Conservation (phyloP, 1,140 invertebrate species). For the Contarinia nasturtii region DNA sequence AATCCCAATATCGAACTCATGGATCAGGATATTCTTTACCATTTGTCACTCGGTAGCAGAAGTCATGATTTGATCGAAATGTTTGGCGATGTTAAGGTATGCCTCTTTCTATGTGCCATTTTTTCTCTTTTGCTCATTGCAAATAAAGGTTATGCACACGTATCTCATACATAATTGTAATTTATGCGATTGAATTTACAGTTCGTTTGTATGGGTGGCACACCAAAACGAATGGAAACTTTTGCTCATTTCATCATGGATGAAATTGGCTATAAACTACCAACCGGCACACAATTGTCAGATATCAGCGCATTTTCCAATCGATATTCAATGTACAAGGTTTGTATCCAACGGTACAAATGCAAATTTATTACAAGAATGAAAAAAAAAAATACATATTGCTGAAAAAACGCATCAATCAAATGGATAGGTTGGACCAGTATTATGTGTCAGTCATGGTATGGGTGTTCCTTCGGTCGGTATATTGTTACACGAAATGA, state of each 20-base stretch:
- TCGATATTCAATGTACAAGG: conserved; percentile 94
- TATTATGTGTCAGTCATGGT: conserved; percentile 49
- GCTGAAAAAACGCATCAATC: background rate
- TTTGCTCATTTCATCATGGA: conserved; percentile 85
- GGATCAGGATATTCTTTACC: conserved; percentile 89
- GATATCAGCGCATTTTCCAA: conserved; percentile 87
- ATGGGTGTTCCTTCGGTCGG: conserved; percentile 87
- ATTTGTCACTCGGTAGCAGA: conserved; percentile 75
- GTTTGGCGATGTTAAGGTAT: conserved; percentile 93
- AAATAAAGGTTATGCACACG: no score
- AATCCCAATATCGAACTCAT: conserved; percentile 79
- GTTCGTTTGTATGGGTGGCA: conserved; percentile 98
- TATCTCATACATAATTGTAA: no score
- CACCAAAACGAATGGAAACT: conserved; percentile 80
- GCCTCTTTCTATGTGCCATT: no score
- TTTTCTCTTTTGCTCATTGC: no score
- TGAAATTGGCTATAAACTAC: conserved; percentile 75
- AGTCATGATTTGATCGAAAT: conserved; percentile 86
- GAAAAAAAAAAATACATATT: no score
- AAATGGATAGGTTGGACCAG: conserved; percentile 13
- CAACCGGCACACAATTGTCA: conserved; percentile 63
- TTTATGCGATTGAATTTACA: conserved; percentile 24
- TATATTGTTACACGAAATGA: conserved; percentile 80
- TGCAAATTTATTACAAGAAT: no score
- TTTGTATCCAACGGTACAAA: no score